phyloP scores from a whole-genome alignment of 2,113 vertebrate genomes.

The Maccullochella peelii region DNA sequence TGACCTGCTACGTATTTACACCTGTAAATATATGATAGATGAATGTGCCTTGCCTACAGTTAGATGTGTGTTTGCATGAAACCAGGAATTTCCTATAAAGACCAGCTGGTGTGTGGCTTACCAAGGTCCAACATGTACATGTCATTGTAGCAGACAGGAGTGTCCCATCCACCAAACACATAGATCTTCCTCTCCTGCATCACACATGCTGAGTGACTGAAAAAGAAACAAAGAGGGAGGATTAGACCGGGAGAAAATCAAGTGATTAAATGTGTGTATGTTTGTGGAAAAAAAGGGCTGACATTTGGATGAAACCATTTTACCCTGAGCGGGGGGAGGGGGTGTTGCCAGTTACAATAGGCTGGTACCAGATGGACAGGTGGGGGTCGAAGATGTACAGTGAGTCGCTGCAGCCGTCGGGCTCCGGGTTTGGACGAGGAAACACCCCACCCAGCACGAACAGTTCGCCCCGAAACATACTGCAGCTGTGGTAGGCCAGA shows the following conservation, averaged over 20 bases:
- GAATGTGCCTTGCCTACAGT: not conserved
- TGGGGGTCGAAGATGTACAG: conserved; percentile 88
- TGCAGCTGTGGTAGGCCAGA: conserved; percentile 86
- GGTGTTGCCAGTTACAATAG: conserved; percentile 84
- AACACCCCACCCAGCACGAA: conserved; percentile 87
- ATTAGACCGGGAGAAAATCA: not conserved
- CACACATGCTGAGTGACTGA: conserved; percentile 84
- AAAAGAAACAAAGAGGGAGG: not conserved
- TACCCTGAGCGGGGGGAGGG: conserved; percentile 87
- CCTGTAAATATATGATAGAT: not conserved
- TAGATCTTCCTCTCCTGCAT: conserved; percentile 81
- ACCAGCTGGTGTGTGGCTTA: conserved; percentile 59
- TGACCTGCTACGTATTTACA: not conserved
- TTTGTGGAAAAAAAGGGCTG: no score
- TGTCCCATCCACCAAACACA: conserved; percentile 84
- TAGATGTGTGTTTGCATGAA: not conserved
- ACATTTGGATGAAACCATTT: conserved; percentile 3
- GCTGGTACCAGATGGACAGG: conserved; percentile 89
- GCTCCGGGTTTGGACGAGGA: conserved; percentile 80
- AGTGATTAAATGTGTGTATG: not conserved
- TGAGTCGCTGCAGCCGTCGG: conserved; percentile 86
- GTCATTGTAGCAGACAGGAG: conserved; percentile 85
- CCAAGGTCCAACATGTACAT: conserved; percentile 87
- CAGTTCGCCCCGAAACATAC: conserved; percentile 83
- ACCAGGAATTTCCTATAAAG: not conserved